Evolutionary conservation across 2,113 vertebrate genomes (phyloP), one percentile per base, ranked within the genome.

Genomic region (Leptosomus discolor): DNA sequence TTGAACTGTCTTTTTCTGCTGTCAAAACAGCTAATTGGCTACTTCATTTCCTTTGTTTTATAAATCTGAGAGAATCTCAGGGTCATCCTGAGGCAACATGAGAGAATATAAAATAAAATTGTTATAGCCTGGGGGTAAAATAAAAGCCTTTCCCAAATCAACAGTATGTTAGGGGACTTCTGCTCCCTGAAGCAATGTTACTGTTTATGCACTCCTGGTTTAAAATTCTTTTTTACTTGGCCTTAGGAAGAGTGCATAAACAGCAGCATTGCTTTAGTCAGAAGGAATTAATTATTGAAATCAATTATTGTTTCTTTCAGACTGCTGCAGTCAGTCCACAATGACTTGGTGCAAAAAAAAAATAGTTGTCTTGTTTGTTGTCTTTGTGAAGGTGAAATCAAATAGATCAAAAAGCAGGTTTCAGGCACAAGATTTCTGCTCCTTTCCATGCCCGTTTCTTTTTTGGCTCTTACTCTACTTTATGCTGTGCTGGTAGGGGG

Each of bases 241-340:
- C 94, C 84, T 32, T 83, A 96, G 73, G 94, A 98, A 71, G 75
- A 94, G 71, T 82, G 70, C 92, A 91, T 96, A 94, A 97, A 83
- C 73, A 97, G 88, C 85, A 97, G 65, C 85, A 88, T 90, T 92
- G 91, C 93, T 98, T 96, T 21, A 27, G 97, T 97, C 96, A 97
- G 92, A 92, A 97, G 93, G 96, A 98, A 98, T 98, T 98, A 98
- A 98, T 98, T 98, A 98, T 97, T 98, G 97, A 98, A 98, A 98
- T 97, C 86, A 98, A 97, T 98, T 97, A 97, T 97, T 97, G 91
- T 78, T 24, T 97, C 94, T 97, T 98, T 97, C 92, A 64, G 58
- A 97, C 95, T 96, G 60, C 95, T 92, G 91, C 93, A 96, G 92
- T 94, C 83, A 94, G 93, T 97, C 86, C 84, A 93, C 73, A 73